These are phyloP conservation scores for Caenorhabditis afra DNA, from an alignment of 2,888 invertebrate genomes.

Conservation along the genomic window DNA sequence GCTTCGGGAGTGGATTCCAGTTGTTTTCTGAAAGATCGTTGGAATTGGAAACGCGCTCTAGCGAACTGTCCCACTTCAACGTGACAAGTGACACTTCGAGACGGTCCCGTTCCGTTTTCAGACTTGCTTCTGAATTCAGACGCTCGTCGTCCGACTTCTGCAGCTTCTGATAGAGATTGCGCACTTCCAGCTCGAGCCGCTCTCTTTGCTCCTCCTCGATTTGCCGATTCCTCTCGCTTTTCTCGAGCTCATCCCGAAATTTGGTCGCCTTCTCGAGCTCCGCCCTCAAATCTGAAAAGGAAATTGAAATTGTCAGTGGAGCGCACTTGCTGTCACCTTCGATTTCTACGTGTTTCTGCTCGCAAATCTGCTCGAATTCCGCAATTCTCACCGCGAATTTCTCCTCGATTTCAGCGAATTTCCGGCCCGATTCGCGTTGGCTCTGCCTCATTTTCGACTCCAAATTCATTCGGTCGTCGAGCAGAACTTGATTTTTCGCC, in stretches of 20 bases:
- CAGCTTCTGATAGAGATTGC: conserved; percentile 32
- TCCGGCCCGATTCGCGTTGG: conserved; percentile 29
- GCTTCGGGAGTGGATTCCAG: conserved; percentile 50
- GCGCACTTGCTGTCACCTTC: conserved; percentile 10
- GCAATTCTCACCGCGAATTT: conserved; percentile 23
- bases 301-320: background rate
- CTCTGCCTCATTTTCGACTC: conserved; percentile 35
- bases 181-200: conserved; percentile 39
- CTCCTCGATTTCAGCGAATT: conserved; percentile 11
- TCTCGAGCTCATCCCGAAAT: conserved; percentile 26
- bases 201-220: conserved; percentile 52
- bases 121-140: conserved; percentile 10
- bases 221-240: conserved; percentile 18
- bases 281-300: conserved; percentile 2
- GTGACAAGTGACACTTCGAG: conserved; percentile 36
- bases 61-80: conserved; percentile 30
- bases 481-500: conserved; percentile 26
- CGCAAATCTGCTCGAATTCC: conserved; percentile 37
- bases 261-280: conserved; percentile 7
- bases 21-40: conserved; percentile 34
- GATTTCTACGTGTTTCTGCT: conserved; percentile 31
- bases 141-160: conserved; percentile 33
- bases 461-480: conserved; percentile 28
- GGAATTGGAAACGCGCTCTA: background rate
- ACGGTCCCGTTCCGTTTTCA: conserved; percentile 36